These are phyloP conservation scores for Cactoblastis cactorum DNA, from an alignment of 2,888 invertebrate species.

Conservation along the genomic window DNA sequence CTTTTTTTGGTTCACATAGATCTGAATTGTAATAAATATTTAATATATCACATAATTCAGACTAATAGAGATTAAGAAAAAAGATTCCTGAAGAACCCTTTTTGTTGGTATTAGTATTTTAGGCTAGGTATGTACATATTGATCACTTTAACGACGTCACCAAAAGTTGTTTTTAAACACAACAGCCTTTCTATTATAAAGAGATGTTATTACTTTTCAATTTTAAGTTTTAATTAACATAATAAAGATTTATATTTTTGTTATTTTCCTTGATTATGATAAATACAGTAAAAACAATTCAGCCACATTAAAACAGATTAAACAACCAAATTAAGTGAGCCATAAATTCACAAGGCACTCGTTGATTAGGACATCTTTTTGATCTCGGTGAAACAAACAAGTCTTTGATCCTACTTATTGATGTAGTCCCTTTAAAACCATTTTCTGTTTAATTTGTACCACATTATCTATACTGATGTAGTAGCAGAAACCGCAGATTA, in stretches of 20 bases:
- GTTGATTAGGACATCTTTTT: not conserved
- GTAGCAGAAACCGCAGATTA: not conserved
- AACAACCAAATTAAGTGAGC: conserved; percentile 5
- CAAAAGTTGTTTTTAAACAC: too few relatives aligned
- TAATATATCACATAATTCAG: too few relatives aligned
- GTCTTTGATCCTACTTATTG: conserved; percentile 5
- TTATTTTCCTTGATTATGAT: too few relatives aligned
- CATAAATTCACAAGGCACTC: not conserved
- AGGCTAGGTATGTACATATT: too few relatives aligned
- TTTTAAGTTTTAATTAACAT: not conserved
- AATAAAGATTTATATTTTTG: not conserved
- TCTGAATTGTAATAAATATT: too few relatives aligned
- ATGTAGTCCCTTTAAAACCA: not conserved
- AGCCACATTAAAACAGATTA: not conserved
- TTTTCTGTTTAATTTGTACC: not conserved
- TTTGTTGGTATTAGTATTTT: too few relatives aligned
- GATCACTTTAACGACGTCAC: too few relatives aligned
- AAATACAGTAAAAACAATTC: not conserved
- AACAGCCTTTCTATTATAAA: too few relatives aligned
- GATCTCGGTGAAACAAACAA: not conserved
- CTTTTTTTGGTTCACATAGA: too few relatives aligned
- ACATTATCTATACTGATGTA: not conserved
- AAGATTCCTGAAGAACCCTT: too few relatives aligned
- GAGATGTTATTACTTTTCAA: too few relatives aligned
- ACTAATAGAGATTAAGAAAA: too few relatives aligned